A percentile compares a stretch with the other conserved stretches of the same genome.
These are phyloP conservation scores for Eucidaris tribuloides DNA, from an alignment of 35 echinoderm and acorn worm species.

Conservation along the genomic window DNA sequence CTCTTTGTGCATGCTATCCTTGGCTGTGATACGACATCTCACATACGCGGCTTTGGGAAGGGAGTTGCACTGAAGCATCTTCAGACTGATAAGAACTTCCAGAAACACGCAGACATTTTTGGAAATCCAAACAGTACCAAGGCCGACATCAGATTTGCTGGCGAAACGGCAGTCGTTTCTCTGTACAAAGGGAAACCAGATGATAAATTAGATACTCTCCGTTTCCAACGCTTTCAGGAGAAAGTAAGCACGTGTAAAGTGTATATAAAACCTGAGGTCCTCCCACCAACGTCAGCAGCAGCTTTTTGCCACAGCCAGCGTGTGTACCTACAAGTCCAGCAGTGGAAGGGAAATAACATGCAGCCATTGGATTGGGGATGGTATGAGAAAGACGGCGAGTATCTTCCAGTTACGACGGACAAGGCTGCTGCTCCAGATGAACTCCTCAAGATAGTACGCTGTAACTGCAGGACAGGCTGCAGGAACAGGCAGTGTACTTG, in stretches of 20 bases:
- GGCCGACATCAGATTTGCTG: background rate
- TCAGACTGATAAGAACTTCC: background rate
- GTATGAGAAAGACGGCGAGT: background rate
- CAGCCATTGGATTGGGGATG: conserved; percentile 22
- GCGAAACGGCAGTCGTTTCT: conserved; percentile 2
- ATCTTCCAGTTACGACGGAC: background rate
- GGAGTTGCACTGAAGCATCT: background rate
- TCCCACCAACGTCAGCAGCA: conserved; percentile 42
- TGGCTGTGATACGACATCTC: conserved; percentile 41
- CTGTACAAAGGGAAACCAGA: background rate
- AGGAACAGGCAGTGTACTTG: conserved; percentile 30
- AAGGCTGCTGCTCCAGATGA: conserved; percentile 7
- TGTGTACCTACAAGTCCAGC: conserved; percentile 34
- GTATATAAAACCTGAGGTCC: too few species aligned
- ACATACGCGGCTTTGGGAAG: conserved; percentile 13
- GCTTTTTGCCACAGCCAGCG: conserved; percentile 23
- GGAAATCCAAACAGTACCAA: background rate
- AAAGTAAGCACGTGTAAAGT: too few species aligned
- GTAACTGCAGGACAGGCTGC: conserved; percentile 37
- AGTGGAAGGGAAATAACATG: conserved; percentile 4
- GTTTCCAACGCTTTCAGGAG: background rate
- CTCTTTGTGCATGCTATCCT: conserved; percentile 44
- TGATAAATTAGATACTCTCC: background rate
- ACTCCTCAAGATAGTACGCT: conserved; percentile 26
- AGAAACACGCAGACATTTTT: conserved; percentile 5